Percentiles rank a stretch among this genome's conserved stretches.
phyloP scores from a whole-genome alignment of 53 echinoderm and acorn worm genomes.

The Echinarachnius parma region DNA sequence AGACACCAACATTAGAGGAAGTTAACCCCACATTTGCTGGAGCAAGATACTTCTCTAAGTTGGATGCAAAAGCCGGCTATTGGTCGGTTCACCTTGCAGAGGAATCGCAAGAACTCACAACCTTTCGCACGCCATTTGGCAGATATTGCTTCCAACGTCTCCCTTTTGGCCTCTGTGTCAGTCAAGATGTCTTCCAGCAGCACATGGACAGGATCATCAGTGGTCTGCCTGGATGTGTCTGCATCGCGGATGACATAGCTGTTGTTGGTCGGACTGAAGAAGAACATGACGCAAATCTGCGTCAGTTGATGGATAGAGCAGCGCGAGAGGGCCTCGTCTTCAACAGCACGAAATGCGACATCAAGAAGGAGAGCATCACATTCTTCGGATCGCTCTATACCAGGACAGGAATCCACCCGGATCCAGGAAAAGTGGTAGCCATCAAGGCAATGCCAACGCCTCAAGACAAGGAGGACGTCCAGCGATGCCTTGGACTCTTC shows the following conservation, averaged over 20 bases:
- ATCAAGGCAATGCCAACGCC: constrained; percentile 19
- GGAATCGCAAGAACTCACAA: constrained; percentile 57
- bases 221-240: constrained; percentile 49
- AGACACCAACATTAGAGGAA: constrained; percentile 60
- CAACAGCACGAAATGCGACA: constrained; percentile 53
- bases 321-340: constrained; percentile 58
- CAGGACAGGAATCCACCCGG: constrained; percentile 17
- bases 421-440: constrained; percentile 27
- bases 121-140: constrained; percentile 65
- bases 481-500: too few species aligned
- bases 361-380: constrained; percentile 40
- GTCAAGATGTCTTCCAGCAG: constrained; percentile 74
- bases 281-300: constrained; percentile 44
- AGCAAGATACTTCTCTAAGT: constrained; percentile 53
- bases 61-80: constrained; percentile 72
- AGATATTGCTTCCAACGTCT: constrained; percentile 64
- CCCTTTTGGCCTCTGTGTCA: constrained; percentile 53
- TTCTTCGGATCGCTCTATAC: constrained; percentile 52
- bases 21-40: constrained; percentile 50
- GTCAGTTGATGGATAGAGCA: constrained; percentile 37
- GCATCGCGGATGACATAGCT: constrained; percentile 60
- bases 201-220: constrained; percentile 49
- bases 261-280: constrained; percentile 40
- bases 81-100: constrained; percentile 60
- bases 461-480: constrained; percentile 34